A percentile compares a stretch with the other conserved stretches of the same genome.
Conservation (phyloP, 2,888 invertebrate genomes). For the Elysia crispata region DNA sequence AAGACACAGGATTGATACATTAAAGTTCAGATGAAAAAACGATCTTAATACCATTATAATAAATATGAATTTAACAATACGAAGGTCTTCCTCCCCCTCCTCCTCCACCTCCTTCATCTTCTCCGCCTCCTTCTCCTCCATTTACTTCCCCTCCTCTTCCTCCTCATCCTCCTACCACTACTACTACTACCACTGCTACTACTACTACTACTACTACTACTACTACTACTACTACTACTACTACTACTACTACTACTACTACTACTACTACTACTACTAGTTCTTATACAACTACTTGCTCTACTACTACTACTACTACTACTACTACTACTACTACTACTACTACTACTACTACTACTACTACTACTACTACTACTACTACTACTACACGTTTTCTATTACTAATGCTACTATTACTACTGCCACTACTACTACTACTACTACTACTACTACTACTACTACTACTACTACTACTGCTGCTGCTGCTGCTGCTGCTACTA, state of each 20-base stretch:
- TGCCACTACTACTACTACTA: conserved; percentile 9
- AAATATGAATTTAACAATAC: too few species aligned
- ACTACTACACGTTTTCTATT: too few species aligned
- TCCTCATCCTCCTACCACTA: too few species aligned
- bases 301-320: conserved; percentile 9
- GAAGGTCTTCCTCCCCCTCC: too few species aligned
- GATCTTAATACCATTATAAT: too few species aligned
- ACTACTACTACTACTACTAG: conserved; percentile 4
- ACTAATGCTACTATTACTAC: too few species aligned
- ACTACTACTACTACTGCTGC: conserved; percentile 1
- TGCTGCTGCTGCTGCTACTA: not conserved
- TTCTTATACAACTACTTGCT: not conserved
- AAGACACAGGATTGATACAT: too few species aligned
- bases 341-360: conserved; percentile 9
- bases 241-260: conserved; percentile 9
- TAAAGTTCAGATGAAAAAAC: too few species aligned
- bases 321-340: conserved; percentile 9
- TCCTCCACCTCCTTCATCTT: too few species aligned
- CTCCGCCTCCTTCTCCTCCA: too few species aligned
- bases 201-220: conserved; percentile 9
- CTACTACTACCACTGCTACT: not conserved
- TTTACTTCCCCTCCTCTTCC: too few species aligned
- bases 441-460: conserved; percentile 9
- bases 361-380: too few species aligned
- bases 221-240: conserved; percentile 9